These are phyloP conservation scores for Diachasmimorpha longicaudata DNA, from an alignment of 1,140 invertebrate species.

Conservation along the genomic window DNA sequence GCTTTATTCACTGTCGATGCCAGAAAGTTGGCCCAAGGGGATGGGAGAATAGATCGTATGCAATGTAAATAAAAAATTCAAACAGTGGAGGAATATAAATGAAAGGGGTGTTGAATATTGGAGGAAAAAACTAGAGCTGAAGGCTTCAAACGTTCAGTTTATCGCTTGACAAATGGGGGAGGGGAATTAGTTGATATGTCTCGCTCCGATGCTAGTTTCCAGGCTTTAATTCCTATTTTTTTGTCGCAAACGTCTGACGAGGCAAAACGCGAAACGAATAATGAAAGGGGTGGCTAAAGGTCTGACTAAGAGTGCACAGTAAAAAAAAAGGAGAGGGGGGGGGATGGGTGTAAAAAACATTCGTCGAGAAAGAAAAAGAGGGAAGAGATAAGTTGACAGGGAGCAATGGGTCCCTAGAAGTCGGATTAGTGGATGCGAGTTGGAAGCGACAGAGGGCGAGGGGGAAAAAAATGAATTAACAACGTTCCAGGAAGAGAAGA, in stretches of 20 bases:
- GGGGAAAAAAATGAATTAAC: slow-evolving; percentile 14
- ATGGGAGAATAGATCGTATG: background rate
- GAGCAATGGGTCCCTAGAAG: slow-evolving; percentile 13
- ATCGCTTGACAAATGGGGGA: background rate
- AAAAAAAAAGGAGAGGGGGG: slow-evolving; percentile 6
- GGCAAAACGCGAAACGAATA: slow-evolving; percentile 15
- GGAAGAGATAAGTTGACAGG: slow-evolving; percentile 15
- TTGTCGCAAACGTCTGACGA: background rate
- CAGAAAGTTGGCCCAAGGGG: background rate
- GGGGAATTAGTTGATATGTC: background rate
- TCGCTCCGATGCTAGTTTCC: background rate
- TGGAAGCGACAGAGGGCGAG: background rate
- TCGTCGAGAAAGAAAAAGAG: background rate
- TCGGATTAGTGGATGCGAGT: slow-evolving; percentile 19
- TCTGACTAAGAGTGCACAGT: background rate
- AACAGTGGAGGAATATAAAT: background rate
- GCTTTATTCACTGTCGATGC: background rate
- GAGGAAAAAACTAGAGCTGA: background rate
- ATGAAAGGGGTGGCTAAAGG: slow-evolving; percentile 2
- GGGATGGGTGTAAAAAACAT: background rate
- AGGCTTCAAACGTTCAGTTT: background rate
- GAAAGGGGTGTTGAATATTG: background rate
- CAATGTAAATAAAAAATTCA: background rate
- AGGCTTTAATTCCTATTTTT: background rate
- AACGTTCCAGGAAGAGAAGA: slow-evolving; percentile 14